phyloP scores from a whole-genome alignment of 2,888 invertebrate species.

The Julus scanicus region DNA sequence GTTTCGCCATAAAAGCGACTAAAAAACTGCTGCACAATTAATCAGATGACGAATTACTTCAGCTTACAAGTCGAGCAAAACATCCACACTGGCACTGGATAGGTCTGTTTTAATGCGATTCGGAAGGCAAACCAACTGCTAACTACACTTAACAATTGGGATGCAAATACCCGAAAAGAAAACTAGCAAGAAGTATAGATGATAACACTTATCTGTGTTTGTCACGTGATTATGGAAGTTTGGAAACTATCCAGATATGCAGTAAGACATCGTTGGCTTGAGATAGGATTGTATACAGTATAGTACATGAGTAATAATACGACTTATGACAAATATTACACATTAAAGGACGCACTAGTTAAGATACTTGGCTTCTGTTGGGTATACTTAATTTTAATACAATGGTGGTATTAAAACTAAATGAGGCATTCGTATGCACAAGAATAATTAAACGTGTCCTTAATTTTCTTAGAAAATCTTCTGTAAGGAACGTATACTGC shows the following conservation, averaged over 20 bases:
- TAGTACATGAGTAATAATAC: not conserved
- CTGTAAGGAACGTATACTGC: no score
- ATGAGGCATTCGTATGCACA: no score
- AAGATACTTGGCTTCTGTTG: no score
- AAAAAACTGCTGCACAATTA: slow-evolving; percentile 1
- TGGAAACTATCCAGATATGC: not conserved
- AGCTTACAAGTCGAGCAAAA: not conserved
- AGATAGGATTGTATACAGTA: not conserved
- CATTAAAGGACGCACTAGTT: no score
- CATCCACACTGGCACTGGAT: not conserved
- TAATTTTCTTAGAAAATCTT: no score
- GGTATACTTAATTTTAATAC: no score
- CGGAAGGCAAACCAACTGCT: not conserved
- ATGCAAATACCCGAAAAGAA: not conserved
- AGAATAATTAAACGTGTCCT: no score
- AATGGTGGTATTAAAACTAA: no score
- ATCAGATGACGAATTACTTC: not conserved
- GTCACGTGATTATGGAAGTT: not conserved
- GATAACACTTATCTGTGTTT: not conserved
- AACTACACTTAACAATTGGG: not conserved
- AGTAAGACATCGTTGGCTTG: not conserved
- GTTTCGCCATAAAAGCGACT: not conserved
- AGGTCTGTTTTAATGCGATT: not conserved
- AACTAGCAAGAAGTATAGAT: not conserved
- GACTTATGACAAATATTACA: no score